Base-by-base conservation (phyloP, 2,797 vertebrate species). In the Sibirionetta formosa region DNA sequence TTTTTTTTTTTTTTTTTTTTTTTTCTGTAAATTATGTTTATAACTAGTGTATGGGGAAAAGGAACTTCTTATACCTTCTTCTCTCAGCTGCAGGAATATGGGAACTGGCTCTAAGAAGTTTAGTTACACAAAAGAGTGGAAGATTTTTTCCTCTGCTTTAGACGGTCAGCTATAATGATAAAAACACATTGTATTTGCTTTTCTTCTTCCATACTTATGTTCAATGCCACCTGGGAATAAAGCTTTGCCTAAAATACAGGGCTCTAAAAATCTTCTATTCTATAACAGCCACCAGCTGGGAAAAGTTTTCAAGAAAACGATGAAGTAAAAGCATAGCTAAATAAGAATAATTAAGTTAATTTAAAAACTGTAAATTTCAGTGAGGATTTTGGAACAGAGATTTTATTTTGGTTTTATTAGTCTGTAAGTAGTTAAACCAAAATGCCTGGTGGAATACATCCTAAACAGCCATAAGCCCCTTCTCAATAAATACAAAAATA, bases 401-500 rank as follows among this genome's bases (percentile, higher is more conserved):
- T 93, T 92, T 94, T 81, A 48, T 84, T 64, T 68, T 68, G 64
- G 14, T 84, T 97, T 82, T 73, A 66, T 92, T 95, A 57, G 4
- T 84, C 46, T 70, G 27, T 78, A 88, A 84, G 84, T 51, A 89
- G 78, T 93, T 96, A 80, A 77, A 65, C 79, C 95, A 80, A 95
- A 97, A 92, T 89, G 92, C 89, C 89, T 97, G 84, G 94, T 96
- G 89, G 89, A 97, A 94, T 61, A 70, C 92, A 78, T 96, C 95
- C 91, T 97, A 91, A 96, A 94, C 61, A 87, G 82, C 95, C 97
- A 97, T 97, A 98, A 98, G 96, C 96, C 91, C 96, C 70, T 93
- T 92, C 97, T 97, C 96, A 96, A 94, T 95, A 97, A 97, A 98
- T 93, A 96, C 76, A 97, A 97, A 98, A 98, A 98, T 98, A 98